Evolutionary conservation across 1,140 invertebrate species (phyloP).

Genomic region (Charaxes varanes): DNA sequence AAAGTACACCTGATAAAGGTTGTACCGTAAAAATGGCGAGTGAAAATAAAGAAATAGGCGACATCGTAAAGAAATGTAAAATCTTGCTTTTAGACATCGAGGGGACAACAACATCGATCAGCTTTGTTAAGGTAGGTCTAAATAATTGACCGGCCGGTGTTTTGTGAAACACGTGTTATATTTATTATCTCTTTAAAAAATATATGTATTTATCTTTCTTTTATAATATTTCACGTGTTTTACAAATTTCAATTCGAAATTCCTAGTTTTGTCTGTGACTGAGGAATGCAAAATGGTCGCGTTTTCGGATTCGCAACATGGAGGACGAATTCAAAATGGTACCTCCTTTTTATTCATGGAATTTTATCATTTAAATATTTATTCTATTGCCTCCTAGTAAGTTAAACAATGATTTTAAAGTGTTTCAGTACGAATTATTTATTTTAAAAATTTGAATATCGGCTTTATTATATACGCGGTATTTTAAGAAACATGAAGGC

Average conservation of each 20-base stretch:
- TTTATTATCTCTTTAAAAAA: conserved; percentile 11
- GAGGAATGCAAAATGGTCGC: conserved; percentile 52
- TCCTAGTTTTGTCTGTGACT: conserved; percentile 14
- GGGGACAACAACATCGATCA: conserved; percentile 72
- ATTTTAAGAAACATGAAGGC: too few species aligned
- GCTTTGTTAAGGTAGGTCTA: conserved; percentile 73
- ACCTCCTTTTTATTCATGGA: conserved; percentile 33
- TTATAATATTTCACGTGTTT: not conserved
- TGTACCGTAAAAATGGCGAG: conserved; percentile 55
- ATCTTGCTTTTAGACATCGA: conserved; percentile 69
- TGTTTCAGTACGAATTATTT: not conserved
- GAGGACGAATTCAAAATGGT: conserved; percentile 72
- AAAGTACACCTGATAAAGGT: conserved; percentile 46
- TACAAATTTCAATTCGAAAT: conserved; percentile 7
- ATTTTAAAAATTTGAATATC: not conserved
- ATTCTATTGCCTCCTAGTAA: not conserved
- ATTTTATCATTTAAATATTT: not conserved
- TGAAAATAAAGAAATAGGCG: conserved; percentile 56
- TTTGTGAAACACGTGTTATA: conserved; percentile 54
- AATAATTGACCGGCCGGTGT: conserved; percentile 67
- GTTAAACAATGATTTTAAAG: too few species aligned
- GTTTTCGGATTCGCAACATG: conserved; percentile 66
- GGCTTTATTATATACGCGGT: too few species aligned
- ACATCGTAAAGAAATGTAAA: conserved; percentile 66
- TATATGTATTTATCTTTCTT: not conserved